Evolutionary conservation across 2,113 vertebrate genomes (phyloP).

Genomic region (Bubo blakistoni): DNA sequence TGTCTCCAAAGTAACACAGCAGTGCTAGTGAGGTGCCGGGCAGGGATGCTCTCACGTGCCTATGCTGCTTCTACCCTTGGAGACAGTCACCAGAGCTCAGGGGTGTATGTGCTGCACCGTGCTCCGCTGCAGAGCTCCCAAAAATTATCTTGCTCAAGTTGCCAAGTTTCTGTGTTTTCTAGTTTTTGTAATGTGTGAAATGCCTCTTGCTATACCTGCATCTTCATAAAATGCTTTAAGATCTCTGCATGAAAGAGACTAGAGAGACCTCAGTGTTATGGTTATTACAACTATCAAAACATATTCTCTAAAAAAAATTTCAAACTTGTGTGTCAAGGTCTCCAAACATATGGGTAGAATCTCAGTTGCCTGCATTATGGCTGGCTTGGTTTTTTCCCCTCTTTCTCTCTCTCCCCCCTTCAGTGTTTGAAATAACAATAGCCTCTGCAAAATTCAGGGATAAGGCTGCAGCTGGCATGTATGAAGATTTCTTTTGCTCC

Average conservation of each 20-base stretch:
- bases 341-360: neutral
- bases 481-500: neutral
- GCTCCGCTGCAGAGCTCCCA: neutral
- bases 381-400: rapidly evolving
- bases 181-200: neutral
- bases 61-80: neutral
- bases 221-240: neutral
- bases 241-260: neutral
- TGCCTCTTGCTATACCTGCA: neutral
- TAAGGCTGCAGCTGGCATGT: neutral
- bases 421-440: neutral
- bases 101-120: rapidly evolving
- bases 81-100: neutral
- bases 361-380: neutral
- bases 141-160: neutral
- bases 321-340: neutral
- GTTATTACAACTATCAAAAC: neutral
- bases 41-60: rapidly evolving
- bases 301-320: neutral
- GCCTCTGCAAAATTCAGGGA: neutral
- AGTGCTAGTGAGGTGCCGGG: neutral
- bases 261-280: neutral
- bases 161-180: neutral
- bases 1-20: neutral
- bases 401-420: neutral